Evolutionary conservation across 1,140 invertebrate species (phyloP).

Genomic region (Drosophila parvula): DNA sequence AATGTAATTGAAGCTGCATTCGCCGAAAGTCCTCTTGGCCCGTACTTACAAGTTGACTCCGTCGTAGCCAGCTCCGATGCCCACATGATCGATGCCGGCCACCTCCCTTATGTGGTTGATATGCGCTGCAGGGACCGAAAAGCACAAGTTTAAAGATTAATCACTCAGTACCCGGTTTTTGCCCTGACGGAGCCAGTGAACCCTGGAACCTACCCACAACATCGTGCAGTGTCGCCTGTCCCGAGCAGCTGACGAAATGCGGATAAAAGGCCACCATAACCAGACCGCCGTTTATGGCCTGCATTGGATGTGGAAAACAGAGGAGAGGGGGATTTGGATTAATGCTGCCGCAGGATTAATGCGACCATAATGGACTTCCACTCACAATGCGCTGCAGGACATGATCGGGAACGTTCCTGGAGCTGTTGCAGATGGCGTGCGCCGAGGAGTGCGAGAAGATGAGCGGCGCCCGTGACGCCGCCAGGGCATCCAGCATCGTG

Average conservation of each 20-base stretch:
- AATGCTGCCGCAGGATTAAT: constrained; percentile 19
- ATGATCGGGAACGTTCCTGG: constrained; percentile 93
- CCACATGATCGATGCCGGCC: constrained; percentile 93
- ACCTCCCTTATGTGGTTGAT: constrained; percentile 93
- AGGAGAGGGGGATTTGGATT: constrained; percentile 21
- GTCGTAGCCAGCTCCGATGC: constrained; percentile 92
- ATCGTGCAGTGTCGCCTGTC: constrained; percentile 90
- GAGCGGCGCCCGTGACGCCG: constrained; percentile 90
- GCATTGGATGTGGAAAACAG: constrained; percentile 31
- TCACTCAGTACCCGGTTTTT: constrained; percentile 14
- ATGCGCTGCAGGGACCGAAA: constrained; percentile 87
- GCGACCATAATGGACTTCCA: constrained; percentile 48
- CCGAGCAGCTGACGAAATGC: constrained; percentile 92
- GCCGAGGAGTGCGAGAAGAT: constrained; percentile 96
- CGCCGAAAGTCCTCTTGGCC: background rate
- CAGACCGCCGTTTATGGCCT: constrained; percentile 90
- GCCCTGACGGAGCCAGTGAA: constrained; percentile 1
- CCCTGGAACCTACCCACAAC: constrained; percentile 88
- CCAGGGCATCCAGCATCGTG: constrained; percentile 92
- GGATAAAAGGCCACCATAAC: constrained; percentile 96
- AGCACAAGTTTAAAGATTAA: constrained; percentile 50
- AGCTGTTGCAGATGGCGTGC: constrained; percentile 92
- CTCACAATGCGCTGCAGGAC: constrained; percentile 91
- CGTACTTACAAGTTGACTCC: constrained; percentile 91
- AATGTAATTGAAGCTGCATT: constrained; percentile 29